Conservation (phyloP, 2,888 invertebrate genomes). For the Monoplex corrugatus region DNA sequence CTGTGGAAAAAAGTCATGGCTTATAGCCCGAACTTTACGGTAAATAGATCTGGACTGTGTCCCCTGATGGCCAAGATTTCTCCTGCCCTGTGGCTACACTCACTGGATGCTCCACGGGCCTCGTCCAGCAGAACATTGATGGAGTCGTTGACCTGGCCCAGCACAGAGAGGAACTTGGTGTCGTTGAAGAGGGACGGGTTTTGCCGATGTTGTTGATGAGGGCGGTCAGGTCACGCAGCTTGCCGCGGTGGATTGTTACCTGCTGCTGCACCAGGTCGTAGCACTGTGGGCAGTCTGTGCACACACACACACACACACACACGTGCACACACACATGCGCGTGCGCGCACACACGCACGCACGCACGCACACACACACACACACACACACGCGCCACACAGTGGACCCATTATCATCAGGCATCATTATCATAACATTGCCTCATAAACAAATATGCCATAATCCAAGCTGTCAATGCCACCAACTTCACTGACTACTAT, state of each 20-base stretch:
- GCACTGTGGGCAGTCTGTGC: conserved; percentile 90
- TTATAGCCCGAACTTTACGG: too few relatives aligned
- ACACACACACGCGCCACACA: too few relatives aligned
- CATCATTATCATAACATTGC: too few relatives aligned
- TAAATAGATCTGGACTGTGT: too few relatives aligned
- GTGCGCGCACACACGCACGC: too few relatives aligned
- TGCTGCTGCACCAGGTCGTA: conserved; percentile 96
- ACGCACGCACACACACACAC: neutral
- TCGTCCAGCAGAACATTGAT: conserved; percentile 89
- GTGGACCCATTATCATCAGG: too few relatives aligned
- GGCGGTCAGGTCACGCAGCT: conserved; percentile 86
- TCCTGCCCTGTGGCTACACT: conserved; percentile 58
- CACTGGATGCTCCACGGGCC: conserved; percentile 84
- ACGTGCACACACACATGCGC: neutral
- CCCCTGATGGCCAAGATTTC: too few relatives aligned
- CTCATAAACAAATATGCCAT: too few relatives aligned
- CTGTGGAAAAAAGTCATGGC: too few relatives aligned
- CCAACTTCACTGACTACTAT: too few relatives aligned
- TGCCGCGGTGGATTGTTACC: conserved; percentile 84
- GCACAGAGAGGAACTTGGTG: conserved; percentile 92
- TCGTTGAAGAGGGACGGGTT: conserved; percentile 96
- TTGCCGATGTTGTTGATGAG: conserved; percentile 93
- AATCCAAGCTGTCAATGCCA: too few relatives aligned
- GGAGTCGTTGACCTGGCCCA: conserved; percentile 89
- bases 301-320: conserved; percentile 1